Conservation (phyloP, 1,140 invertebrate species). For the Panagrolaimus sp. region DNA sequence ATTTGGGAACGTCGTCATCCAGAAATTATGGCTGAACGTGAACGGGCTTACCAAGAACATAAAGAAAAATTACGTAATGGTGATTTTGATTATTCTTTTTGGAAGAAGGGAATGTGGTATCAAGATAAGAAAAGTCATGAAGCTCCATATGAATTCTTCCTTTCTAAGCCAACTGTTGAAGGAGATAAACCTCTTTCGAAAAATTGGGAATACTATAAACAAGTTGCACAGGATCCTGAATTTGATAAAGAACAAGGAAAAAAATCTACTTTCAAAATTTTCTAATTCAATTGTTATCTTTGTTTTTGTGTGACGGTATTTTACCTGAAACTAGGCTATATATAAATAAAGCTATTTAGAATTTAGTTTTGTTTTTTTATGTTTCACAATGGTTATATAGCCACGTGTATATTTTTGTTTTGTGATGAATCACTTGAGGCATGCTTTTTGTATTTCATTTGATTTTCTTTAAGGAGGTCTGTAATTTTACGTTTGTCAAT, state of each 20-base stretch:
- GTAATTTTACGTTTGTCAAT: no score
- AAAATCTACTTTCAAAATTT: constrained; percentile 24
- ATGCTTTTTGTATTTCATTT: no score
- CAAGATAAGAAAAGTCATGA: constrained; percentile 55
- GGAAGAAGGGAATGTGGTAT: constrained; percentile 56
- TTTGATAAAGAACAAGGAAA: constrained; percentile 56
- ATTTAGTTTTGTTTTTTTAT: no score
- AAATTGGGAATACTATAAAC: constrained; percentile 59
- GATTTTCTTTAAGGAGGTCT: neutral
- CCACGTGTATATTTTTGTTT: no score
- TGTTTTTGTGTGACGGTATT: no score
- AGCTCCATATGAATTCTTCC: constrained; percentile 48
- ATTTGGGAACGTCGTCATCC: constrained; percentile 88
- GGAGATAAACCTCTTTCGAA: constrained; percentile 56
- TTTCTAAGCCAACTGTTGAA: constrained; percentile 43
- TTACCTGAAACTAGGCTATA: no score
- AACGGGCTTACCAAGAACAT: constrained; percentile 37
- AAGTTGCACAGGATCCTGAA: constrained; percentile 50
- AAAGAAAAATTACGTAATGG: constrained; percentile 44
- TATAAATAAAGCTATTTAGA: no score
- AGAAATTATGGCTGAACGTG: constrained; percentile 51
- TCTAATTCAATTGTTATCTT: neutral
- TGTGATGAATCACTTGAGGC: no score
- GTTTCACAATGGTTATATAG: no score
- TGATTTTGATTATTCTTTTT: constrained; percentile 55